Percentiles rank a stretch among this genome's conserved stretches.
Conservation (phyloP, 2,888 invertebrate genomes). For the Drosophila buzzatii region DNA sequence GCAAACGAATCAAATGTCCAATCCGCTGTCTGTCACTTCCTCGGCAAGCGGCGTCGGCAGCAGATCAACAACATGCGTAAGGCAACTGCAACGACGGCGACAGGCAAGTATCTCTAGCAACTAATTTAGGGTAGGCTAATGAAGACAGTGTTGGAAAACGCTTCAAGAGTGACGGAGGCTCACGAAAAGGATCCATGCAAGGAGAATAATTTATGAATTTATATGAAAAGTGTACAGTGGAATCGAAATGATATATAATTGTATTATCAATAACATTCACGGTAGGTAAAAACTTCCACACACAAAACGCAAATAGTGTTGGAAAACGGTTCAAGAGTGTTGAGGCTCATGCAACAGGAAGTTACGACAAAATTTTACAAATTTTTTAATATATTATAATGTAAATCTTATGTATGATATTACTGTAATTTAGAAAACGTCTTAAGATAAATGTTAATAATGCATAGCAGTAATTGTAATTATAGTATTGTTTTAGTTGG, state of each 20-base stretch:
- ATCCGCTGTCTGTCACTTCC: conserved; percentile 67
- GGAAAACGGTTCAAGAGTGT: neutral
- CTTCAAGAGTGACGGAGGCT: neutral
- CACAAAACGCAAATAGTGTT: neutral
- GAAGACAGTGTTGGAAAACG: neutral
- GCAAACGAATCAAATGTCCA: conserved; percentile 81
- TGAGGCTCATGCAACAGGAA: neutral
- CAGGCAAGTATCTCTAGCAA: conserved; percentile 25
- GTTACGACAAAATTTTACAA: no score
- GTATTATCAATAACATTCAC: neutral
- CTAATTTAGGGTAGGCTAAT: neutral
- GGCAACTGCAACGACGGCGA: conserved; percentile 54
- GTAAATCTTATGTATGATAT: no score
- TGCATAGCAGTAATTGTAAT: no score
- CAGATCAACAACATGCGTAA: conserved; percentile 75
- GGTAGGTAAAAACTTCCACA: neutral
- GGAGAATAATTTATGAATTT: neutral
- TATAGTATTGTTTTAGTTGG: no score
- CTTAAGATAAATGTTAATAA: no score
- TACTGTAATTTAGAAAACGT: no score
- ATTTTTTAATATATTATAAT: no score
- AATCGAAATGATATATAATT: neutral
- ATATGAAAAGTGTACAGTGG: neutral
- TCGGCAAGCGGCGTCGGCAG: conserved; percentile 80
- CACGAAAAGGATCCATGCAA: no score